phyloP scores from a whole-genome alignment of 2,797 vertebrate genomes.

The Crypturellus tataupa region DNA sequence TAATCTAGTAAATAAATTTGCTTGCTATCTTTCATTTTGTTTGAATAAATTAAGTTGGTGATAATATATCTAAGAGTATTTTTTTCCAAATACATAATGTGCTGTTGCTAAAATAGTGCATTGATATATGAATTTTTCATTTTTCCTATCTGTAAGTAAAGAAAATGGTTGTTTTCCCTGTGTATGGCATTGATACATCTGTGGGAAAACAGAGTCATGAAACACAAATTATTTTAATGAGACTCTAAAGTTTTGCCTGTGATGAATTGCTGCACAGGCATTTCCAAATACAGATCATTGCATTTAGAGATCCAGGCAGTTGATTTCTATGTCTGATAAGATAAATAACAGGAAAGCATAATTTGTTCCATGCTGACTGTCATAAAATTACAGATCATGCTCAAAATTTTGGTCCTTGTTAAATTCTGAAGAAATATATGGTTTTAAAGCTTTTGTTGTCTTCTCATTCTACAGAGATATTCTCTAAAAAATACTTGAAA shows the following conservation, averaged over 20 bases:
- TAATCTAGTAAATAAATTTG: neutral
- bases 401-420: neutral
- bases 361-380: neutral
- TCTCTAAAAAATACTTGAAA: conserved; percentile 37
- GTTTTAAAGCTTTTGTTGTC: neutral
- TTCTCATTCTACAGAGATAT: neutral
- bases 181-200: neutral
- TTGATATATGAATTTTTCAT: neutral
- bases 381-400: neutral
- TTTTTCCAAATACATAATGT: neutral
- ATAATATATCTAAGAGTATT: neutral
- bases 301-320: neutral
- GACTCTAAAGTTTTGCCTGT: neutral
- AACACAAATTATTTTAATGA: neutral
- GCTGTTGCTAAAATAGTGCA: neutral
- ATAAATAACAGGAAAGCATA: neutral
- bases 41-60: neutral
- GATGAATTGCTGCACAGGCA: neutral
- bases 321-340: neutral
- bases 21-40: neutral
- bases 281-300: neutral
- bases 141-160: neutral
- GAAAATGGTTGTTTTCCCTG: neutral
- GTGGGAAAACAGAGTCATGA: neutral
- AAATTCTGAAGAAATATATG: neutral